phyloP scores from a whole-genome alignment of 2,888 invertebrate species.

The Drosophila helvetica region DNA sequence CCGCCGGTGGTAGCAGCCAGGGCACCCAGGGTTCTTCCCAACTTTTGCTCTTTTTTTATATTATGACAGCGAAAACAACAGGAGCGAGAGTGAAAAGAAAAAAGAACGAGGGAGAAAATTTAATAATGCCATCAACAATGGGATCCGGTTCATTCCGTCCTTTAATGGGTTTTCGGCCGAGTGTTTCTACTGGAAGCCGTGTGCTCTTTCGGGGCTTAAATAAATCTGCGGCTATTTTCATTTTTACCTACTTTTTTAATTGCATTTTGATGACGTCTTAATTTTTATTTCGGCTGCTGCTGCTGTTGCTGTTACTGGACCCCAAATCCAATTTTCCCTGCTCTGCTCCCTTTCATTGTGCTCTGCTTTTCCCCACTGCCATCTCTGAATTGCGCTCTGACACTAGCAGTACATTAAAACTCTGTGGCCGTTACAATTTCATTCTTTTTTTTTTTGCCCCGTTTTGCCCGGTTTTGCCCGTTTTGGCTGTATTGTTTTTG shows the following conservation, averaged over 20 bases:
- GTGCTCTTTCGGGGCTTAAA: constrained; percentile 51
- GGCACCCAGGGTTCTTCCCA: constrained; percentile 57
- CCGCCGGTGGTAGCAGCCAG: constrained; percentile 68
- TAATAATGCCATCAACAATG: constrained; percentile 80
- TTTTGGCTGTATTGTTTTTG: constrained; percentile 67
- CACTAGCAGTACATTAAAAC: constrained; percentile 73
- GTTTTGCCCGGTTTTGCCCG: constrained; percentile 10
- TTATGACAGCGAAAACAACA: constrained; percentile 58
- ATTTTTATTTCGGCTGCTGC: constrained; percentile 67
- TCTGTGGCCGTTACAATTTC: constrained; percentile 73
- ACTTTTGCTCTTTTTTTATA: constrained; percentile 54
- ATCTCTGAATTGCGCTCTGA: constrained; percentile 17
- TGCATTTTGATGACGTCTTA: constrained; percentile 80
- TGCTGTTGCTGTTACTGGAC: not conserved
- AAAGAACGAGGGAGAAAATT: constrained; percentile 61
- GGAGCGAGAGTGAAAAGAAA: constrained; percentile 14
- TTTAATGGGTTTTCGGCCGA: constrained; percentile 41
- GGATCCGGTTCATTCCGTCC: constrained; percentile 34
- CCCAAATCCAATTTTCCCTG: constrained; percentile 51
- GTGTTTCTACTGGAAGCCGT: too few relatives aligned
- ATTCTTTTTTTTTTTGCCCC: constrained; percentile 38
- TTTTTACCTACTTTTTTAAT: constrained; percentile 76
- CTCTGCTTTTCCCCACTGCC: constrained; percentile 1
- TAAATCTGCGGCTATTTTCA: constrained; percentile 75
- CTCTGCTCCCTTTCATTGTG: not conserved